Conservation (phyloP, 2,888 invertebrate genomes). For the Chironomus tentans region DNA sequence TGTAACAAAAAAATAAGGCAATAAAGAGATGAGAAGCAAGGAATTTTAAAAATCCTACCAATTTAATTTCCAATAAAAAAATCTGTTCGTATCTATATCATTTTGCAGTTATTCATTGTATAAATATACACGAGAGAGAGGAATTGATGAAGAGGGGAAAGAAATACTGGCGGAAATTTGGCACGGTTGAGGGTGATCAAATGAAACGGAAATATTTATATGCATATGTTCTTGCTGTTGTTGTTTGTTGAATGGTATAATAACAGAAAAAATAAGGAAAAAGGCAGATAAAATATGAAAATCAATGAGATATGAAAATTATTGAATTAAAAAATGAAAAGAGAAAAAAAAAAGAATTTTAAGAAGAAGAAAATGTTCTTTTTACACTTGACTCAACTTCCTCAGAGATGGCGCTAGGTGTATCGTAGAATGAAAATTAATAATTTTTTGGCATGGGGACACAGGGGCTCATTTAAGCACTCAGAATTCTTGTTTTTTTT, state of each 20-base stretch:
- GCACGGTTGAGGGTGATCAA: slow-evolving; percentile 15
- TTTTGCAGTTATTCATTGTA: slow-evolving; percentile 1
- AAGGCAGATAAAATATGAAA: neutral
- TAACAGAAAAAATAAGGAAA: neutral
- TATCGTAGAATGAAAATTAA: neutral
- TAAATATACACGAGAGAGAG: neutral
- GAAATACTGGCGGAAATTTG: neutral
- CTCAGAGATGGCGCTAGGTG: neutral
- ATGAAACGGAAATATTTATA: slow-evolving; percentile 26
- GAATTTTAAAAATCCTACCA: slow-evolving; percentile 23
- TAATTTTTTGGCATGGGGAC: too few relatives aligned
- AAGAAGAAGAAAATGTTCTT: neutral
- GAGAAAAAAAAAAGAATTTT: neutral
- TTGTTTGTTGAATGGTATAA: slow-evolving; percentile 1
- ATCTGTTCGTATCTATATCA: slow-evolving; percentile 10
- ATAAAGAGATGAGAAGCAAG: neutral
- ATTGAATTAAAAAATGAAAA: neutral
- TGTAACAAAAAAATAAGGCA: neutral
- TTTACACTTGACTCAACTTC: neutral
- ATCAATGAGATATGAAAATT: slow-evolving; percentile 23
- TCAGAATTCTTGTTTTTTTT: too few relatives aligned
- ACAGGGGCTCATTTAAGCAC: too few relatives aligned
- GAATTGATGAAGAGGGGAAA: neutral
- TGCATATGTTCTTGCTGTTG: slow-evolving; percentile 14
- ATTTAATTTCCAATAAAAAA: slow-evolving; percentile 27